These are phyloP conservation scores for Orgyia antiqua DNA, from an alignment of 2,888 invertebrate species.

Conservation along the genomic window DNA sequence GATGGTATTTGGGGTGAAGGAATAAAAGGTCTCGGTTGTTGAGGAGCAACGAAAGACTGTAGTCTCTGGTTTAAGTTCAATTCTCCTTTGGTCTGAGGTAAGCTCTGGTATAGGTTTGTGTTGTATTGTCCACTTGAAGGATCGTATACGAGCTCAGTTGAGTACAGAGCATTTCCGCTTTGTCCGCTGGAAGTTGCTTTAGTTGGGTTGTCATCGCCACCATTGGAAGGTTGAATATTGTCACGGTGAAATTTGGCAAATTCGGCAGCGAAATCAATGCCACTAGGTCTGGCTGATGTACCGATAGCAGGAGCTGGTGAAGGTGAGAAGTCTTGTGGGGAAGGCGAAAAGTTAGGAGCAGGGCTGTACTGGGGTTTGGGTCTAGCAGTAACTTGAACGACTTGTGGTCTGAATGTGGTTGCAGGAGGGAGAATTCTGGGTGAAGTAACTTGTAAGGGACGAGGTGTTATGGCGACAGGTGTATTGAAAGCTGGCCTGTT, in stretches of 20 bases:
- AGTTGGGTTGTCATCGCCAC: constrained; percentile 49
- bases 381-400: constrained; percentile 77
- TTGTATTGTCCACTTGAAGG: constrained; percentile 87
- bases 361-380: constrained; percentile 72
- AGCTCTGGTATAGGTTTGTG: constrained; percentile 85
- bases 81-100: constrained; percentile 85
- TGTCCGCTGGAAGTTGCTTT: constrained; percentile 48
- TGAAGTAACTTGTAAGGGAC: constrained; percentile 73
- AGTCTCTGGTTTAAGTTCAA: constrained; percentile 85
- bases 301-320: constrained; percentile 48
- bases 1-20: constrained; percentile 79
- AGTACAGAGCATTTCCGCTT: constrained; percentile 83
- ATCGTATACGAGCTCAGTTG: constrained; percentile 87
- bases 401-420: constrained; percentile 82
- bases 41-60: constrained; percentile 84
- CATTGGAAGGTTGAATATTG: constrained; percentile 78
- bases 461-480: constrained; percentile 78
- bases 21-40: constrained; percentile 71
- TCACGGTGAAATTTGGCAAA: constrained; percentile 85
- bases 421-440: constrained; percentile 77
- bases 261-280: constrained; percentile 85
- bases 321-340: constrained; percentile 55
- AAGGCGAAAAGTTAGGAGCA: constrained; percentile 58
- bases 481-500: constrained; percentile 68
- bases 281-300: constrained; percentile 42